phyloP scores from a whole-genome alignment of 2,888 invertebrate species.

The Stenoptilia bipunctidactyla region DNA sequence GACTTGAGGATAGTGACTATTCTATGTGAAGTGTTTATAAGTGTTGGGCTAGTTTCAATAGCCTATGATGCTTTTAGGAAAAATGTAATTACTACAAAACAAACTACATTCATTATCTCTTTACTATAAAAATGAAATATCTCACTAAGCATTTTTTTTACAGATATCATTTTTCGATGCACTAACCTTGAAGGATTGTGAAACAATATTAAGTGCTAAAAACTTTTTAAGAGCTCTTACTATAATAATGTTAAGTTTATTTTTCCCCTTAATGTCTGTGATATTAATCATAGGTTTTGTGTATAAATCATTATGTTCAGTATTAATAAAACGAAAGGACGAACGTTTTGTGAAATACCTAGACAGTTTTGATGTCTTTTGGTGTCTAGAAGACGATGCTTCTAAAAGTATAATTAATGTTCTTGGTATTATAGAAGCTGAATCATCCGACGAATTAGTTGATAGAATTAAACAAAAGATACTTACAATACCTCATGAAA shows the following conservation, averaged over 20 bases:
- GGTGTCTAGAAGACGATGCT: conserved; percentile 59
- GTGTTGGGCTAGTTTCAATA: no score
- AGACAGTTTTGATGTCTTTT: conserved; percentile 64
- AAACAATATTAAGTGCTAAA: conserved; percentile 12
- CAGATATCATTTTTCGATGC: no score
- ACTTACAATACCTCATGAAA: conserved; percentile 19
- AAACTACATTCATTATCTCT: no score
- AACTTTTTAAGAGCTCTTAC: conserved; percentile 15
- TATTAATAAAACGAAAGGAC: conserved; percentile 30
- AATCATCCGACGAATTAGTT: conserved; percentile 24
- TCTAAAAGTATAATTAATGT: conserved; percentile 59
- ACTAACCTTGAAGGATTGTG: neutral
- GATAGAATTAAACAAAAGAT: conserved; percentile 30
- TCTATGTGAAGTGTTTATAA: no score
- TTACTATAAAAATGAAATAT: no score
- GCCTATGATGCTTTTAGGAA: no score
- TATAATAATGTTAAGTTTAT: conserved; percentile 20
- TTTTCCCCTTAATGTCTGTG: conserved; percentile 22
- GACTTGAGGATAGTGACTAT: no score
- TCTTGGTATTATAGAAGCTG: conserved; percentile 49
- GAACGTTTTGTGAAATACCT: conserved; percentile 52
- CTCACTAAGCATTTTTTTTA: no score
- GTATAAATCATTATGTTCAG: conserved; percentile 31
- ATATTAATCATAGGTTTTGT: conserved; percentile 22
- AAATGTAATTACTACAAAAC: no score